Evolutionary conservation across 2,797 vertebrate genomes (phyloP).

Genomic region (Forpus xanthops): DNA sequence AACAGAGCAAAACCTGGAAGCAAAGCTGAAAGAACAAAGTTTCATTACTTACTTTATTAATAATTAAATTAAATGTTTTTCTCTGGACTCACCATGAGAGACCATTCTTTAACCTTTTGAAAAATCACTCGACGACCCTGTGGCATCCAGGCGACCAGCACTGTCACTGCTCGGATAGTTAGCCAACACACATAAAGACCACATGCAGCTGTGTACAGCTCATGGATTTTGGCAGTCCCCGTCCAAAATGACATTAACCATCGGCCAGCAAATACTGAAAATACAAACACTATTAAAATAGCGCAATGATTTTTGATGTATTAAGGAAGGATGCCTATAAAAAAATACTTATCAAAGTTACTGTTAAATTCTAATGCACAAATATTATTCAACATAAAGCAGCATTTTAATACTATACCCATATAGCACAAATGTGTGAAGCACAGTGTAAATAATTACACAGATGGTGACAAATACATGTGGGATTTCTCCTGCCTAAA

Average conservation of each 20-base stretch:
- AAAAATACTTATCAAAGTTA: neutral
- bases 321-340: neutral
- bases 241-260: slow-evolving; percentile 99
- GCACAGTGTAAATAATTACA: neutral
- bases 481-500: neutral
- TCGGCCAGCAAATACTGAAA: slow-evolving; percentile 96
- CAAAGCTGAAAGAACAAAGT: neutral
- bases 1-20: neutral
- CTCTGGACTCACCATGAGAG: slow-evolving; percentile 87
- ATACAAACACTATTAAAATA: slow-evolving; percentile 57
- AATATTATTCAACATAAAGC: neutral
- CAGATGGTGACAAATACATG: neutral
- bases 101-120: slow-evolving; percentile 97
- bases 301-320: neutral
- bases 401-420: neutral
- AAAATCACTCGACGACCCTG: slow-evolving; percentile 94
- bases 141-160: slow-evolving; percentile 97
- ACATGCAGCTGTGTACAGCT: slow-evolving; percentile 96
- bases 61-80: neutral
- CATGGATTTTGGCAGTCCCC: slow-evolving; percentile 96
- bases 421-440: neutral
- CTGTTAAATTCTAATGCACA: neutral
- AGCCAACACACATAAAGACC: slow-evolving; percentile 98
- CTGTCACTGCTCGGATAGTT: slow-evolving; percentile 91
- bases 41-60: neutral